phyloP scores from a whole-genome alignment of 2,888 invertebrate species.

The Pardosa pseudoannulata region DNA sequence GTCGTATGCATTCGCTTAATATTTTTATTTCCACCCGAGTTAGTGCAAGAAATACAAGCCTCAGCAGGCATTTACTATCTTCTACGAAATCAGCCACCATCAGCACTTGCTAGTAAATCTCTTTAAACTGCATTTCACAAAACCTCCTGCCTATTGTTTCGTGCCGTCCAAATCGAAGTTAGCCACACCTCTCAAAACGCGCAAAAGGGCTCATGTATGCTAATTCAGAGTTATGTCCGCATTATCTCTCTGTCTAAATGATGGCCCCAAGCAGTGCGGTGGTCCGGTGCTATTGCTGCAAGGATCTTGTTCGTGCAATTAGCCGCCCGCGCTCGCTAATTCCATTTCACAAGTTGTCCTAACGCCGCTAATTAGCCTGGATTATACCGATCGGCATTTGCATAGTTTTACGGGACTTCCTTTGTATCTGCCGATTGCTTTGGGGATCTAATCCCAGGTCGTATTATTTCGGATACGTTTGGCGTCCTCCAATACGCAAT shows the following conservation, averaged over 20 bases:
- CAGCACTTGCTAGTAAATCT: neutral
- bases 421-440: constrained; percentile 9
- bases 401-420: constrained; percentile 5
- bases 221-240: constrained; percentile 39
- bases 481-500: too few relatives aligned
- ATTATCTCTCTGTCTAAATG: constrained; percentile 54
- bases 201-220: neutral
- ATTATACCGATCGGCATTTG: constrained; percentile 61
- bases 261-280: constrained; percentile 56
- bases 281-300: constrained; percentile 8
- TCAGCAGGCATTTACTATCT: too few relatives aligned
- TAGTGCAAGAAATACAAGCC: too few relatives aligned
- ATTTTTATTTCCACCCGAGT: too few relatives aligned
- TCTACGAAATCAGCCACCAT: too few relatives aligned
- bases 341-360: constrained; percentile 69
- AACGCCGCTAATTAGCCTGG: constrained; percentile 64
- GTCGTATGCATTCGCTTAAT: too few relatives aligned
- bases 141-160: neutral
- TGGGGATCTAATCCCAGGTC: neutral
- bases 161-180: neutral
- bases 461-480: neutral
- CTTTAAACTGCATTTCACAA: neutral
- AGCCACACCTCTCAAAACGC: neutral
- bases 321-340: constrained; percentile 54
- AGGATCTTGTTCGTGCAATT: constrained; percentile 49